These are phyloP conservation scores for Gastrophryne carolinensis DNA, from an alignment of 2,797 vertebrate species.

Conservation along the genomic window DNA sequence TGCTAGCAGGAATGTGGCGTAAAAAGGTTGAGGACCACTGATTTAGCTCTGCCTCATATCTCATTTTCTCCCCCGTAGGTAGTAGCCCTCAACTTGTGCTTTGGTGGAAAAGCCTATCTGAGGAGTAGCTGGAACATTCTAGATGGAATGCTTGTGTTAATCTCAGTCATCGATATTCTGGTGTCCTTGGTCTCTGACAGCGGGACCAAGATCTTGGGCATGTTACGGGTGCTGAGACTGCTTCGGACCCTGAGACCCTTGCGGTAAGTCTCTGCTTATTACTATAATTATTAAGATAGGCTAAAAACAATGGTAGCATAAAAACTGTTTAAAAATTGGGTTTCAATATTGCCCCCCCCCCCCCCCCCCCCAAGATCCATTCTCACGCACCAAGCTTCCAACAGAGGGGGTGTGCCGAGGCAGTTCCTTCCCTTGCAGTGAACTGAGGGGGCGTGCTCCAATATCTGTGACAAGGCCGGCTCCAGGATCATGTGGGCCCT, in stretches of 20 bases:
- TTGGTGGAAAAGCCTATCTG: conserved; percentile 89
- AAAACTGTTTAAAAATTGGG: too few relatives aligned
- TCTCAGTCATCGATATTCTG: conserved; percentile 93
- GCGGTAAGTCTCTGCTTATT: conserved; percentile 68
- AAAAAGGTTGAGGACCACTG: too few relatives aligned
- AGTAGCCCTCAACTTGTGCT: conserved; percentile 88
- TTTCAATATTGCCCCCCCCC: too few relatives aligned
- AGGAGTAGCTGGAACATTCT: conserved; percentile 96
- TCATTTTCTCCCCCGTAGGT: conserved; percentile 72
- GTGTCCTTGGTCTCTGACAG: conserved; percentile 92
- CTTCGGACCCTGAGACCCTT: conserved; percentile 89
- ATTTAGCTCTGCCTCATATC: conserved; percentile 36
- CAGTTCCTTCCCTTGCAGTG: too few relatives aligned
- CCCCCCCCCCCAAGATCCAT: too few relatives aligned
- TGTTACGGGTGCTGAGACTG: conserved; percentile 90
- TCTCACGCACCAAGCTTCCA: too few relatives aligned
- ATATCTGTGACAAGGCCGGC: too few relatives aligned
- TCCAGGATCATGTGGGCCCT: too few relatives aligned
- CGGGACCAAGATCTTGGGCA: conserved; percentile 93
- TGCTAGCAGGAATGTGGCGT: too few relatives aligned
- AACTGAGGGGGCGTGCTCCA: too few relatives aligned
- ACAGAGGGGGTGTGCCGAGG: too few relatives aligned
- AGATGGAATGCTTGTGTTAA: conserved; percentile 93
- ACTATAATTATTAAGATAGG: neutral
- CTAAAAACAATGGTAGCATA: neutral